Percentiles rank a stretch among this genome's conserved stretches.
Evolutionary conservation across 2,797 vertebrate genomes (phyloP).

Genomic region (Florisuga fusca): DNA sequence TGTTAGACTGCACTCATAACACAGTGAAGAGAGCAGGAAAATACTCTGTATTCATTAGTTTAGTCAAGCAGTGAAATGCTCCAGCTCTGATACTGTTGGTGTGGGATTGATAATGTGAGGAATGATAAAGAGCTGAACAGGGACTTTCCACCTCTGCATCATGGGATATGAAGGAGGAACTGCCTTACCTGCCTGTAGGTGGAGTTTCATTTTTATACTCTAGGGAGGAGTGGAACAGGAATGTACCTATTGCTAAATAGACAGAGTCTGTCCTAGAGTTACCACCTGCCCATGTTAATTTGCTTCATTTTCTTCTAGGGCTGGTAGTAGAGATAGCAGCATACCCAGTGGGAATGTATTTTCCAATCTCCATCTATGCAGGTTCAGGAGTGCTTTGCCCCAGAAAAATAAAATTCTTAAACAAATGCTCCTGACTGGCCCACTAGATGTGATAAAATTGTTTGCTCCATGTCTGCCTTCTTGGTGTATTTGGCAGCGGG

Average conservation of each 20-base stretch:
- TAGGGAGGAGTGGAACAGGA: neutral
- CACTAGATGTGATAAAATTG: neutral
- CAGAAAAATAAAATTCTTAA: neutral
- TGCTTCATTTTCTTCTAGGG: neutral
- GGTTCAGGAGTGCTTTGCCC: neutral
- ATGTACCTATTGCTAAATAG: neutral
- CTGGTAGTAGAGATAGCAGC: neutral
- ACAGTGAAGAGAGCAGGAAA: neutral
- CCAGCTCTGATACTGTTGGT: neutral
- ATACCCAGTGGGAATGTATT: neutral
- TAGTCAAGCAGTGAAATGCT: neutral
- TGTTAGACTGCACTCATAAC: neutral
- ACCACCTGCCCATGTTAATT: fast-evolving
- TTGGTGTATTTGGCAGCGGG: neutral
- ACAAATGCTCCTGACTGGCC: neutral
- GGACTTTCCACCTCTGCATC: neutral
- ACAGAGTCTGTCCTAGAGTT: neutral
- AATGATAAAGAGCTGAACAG: neutral
- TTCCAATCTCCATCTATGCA: neutral
- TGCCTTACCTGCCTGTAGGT: neutral
- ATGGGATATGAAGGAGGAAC: neutral
- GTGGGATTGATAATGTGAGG: neutral
- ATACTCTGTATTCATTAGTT: neutral
- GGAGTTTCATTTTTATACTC: neutral
- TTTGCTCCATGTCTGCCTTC: neutral